These are phyloP conservation scores for Melinaea menophilus DNA, from an alignment of 2,888 invertebrate species.

Conservation along the genomic window DNA sequence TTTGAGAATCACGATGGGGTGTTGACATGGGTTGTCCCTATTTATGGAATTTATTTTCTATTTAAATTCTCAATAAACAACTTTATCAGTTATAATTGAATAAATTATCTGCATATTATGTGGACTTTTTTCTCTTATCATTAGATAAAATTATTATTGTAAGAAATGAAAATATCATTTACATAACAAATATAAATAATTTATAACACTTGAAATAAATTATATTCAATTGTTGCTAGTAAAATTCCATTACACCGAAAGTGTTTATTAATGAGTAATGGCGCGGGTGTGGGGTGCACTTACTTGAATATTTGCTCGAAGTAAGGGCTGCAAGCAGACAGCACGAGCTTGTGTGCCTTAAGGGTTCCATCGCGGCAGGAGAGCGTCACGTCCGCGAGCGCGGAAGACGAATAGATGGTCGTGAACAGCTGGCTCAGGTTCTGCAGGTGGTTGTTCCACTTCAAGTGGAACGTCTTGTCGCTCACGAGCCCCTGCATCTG, in stretches of 20 bases:
- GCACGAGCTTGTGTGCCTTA: slow-evolving; percentile 83
- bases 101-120: slow-evolving; percentile 31
- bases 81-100: slow-evolving; percentile 30
- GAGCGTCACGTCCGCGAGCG: slow-evolving; percentile 83
- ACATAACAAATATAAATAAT: slow-evolving; percentile 27
- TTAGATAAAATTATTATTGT: slow-evolving; percentile 35
- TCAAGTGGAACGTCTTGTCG: slow-evolving; percentile 82
- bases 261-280: slow-evolving; percentile 8
- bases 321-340: slow-evolving; percentile 87
- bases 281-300: slow-evolving; percentile 33
- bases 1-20: slow-evolving; percentile 84
- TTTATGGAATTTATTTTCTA: slow-evolving; percentile 11
- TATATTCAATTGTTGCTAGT: slow-evolving; percentile 10
- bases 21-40: slow-evolving; percentile 84
- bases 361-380: slow-evolving; percentile 84
- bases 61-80: slow-evolving; percentile 21
- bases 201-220: slow-evolving; percentile 9
- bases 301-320: slow-evolving; percentile 85
- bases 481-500: slow-evolving; percentile 79
- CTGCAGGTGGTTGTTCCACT: slow-evolving; percentile 85
- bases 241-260: slow-evolving; percentile 5
- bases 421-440: slow-evolving; percentile 84
- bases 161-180: slow-evolving; percentile 28
- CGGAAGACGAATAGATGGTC: slow-evolving; percentile 82
- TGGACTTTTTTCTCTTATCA: slow-evolving; percentile 37